phyloP scores from a whole-genome alignment of 1,140 invertebrate species.

The Sarcophaga peregrina region DNA sequence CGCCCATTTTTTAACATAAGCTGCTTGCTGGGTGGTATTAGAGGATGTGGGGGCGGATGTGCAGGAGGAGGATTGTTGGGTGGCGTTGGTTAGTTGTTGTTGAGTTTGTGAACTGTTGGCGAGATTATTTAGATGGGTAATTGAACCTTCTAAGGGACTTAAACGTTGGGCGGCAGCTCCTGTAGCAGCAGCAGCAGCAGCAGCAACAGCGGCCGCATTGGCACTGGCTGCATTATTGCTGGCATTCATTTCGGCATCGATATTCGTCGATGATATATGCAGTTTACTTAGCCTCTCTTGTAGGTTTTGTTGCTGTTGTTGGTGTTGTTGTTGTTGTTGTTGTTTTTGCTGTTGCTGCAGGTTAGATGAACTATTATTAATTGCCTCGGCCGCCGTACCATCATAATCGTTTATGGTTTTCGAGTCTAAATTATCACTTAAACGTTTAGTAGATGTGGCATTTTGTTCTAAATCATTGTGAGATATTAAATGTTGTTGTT shows the following conservation, averaged over 20 bases:
- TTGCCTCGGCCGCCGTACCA: not conserved
- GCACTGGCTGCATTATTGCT: conserved; percentile 42
- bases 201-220: conserved; percentile 43
- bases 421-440: conserved; percentile 46
- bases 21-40: conserved; percentile 62
- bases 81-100: conserved; percentile 61
- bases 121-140: conserved; percentile 60
- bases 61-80: conserved; percentile 42
- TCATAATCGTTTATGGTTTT: conserved; percentile 4
- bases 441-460: conserved; percentile 40
- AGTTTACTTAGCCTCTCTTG: conserved; percentile 33
- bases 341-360: not conserved
- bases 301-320: not conserved
- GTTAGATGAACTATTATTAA: not conserved
- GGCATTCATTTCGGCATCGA: conserved; percentile 44
- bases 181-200: conserved; percentile 40
- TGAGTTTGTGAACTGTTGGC: conserved; percentile 59
- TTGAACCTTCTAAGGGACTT: conserved; percentile 53
- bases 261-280: conserved; percentile 28
- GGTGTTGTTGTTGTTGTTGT: not conserved
- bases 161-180: conserved; percentile 56
- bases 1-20: conserved; percentile 72
- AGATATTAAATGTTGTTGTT: conserved; percentile 40
- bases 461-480: conserved; percentile 42
- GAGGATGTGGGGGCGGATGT: conserved; percentile 26